Evolutionary conservation across 2,113 vertebrate species (phyloP).

Genomic region (Phylloscopus trochiloides): DNA sequence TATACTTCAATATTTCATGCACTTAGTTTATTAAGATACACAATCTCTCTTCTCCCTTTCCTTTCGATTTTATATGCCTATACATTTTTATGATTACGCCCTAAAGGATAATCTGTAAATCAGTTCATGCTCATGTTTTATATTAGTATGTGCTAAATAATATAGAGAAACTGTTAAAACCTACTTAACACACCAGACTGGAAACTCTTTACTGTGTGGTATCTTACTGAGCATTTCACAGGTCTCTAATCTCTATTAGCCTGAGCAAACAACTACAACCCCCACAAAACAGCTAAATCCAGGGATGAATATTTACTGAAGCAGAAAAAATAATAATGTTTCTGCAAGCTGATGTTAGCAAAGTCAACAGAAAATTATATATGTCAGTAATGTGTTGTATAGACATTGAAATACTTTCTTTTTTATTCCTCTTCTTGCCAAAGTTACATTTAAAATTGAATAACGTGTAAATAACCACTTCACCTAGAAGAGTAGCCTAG

Average conservation of each 20-base stretch:
- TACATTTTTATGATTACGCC: slow-evolving; percentile 46
- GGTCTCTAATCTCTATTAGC: slow-evolving; percentile 29
- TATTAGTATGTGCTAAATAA: slow-evolving; percentile 43
- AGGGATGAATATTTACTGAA: neutral
- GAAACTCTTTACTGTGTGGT: slow-evolving; percentile 2
- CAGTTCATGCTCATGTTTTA: slow-evolving; percentile 45
- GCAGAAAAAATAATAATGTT: slow-evolving; percentile 38
- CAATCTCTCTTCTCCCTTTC: neutral
- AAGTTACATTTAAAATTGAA: slow-evolving; percentile 45
- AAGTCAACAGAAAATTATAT: slow-evolving; percentile 42
- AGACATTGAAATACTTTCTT: slow-evolving; percentile 4
- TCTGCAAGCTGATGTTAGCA: neutral
- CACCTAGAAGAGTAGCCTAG: slow-evolving; percentile 30
- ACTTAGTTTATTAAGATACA: slow-evolving; percentile 24
- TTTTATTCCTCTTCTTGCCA: slow-evolving; percentile 24
- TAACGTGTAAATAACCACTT: slow-evolving; percentile 3
- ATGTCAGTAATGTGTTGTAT: slow-evolving; percentile 9
- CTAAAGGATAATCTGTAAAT: slow-evolving; percentile 58
- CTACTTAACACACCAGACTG: slow-evolving; percentile 32
- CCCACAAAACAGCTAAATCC: neutral
- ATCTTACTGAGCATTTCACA: slow-evolving; percentile 24
- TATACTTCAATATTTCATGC: neutral
- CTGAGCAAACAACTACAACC: slow-evolving; percentile 18
- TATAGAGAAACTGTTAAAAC: slow-evolving; percentile 45
- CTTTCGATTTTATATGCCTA: slow-evolving; percentile 49